A percentile compares a stretch with the other conserved stretches of the same genome.
These are phyloP conservation scores for Caloenas nicobarica DNA, from an alignment of 2,113 vertebrate species.

Conservation along the genomic window DNA sequence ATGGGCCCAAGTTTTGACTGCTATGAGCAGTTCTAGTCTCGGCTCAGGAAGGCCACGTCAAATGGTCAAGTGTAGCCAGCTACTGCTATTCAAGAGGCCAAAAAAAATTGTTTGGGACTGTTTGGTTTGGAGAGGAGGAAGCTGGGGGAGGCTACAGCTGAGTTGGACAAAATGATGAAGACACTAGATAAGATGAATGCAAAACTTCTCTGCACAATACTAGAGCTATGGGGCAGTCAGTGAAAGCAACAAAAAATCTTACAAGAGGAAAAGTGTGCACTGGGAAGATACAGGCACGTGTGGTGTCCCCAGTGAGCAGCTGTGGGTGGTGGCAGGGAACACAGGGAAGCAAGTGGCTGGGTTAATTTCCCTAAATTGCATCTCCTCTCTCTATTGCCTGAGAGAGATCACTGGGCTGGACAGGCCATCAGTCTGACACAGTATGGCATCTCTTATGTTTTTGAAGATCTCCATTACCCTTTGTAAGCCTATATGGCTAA, in stretches of 20 bases:
- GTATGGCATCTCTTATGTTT: accelerated
- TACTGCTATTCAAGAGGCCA: neutral
- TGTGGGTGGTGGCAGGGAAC: neutral
- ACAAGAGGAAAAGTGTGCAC: accelerated
- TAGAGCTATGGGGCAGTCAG: neutral
- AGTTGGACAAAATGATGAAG: neutral
- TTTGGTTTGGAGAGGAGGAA: neutral
- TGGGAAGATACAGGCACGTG: too few species aligned
- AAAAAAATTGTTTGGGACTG: neutral
- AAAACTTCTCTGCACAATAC: neutral
- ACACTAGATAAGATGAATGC: neutral
- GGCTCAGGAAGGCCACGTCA: neutral
- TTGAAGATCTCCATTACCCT: neutral
- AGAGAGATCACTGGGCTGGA: neutral
- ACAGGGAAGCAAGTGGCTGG: neutral
- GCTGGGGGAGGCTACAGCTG: neutral
- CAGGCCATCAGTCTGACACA: neutral
- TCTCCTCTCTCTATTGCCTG: neutral
- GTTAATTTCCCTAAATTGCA: neutral
- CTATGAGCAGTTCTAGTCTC: neutral
- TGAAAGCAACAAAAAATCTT: neutral
- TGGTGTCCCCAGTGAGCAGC: too few species aligned
- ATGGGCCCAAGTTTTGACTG: neutral
- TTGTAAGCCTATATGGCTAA: neutral
- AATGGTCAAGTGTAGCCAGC: neutral